These are phyloP conservation scores for Microctonus hyperodae DNA, from an alignment of 2,888 invertebrate species.

Conservation along the genomic window DNA sequence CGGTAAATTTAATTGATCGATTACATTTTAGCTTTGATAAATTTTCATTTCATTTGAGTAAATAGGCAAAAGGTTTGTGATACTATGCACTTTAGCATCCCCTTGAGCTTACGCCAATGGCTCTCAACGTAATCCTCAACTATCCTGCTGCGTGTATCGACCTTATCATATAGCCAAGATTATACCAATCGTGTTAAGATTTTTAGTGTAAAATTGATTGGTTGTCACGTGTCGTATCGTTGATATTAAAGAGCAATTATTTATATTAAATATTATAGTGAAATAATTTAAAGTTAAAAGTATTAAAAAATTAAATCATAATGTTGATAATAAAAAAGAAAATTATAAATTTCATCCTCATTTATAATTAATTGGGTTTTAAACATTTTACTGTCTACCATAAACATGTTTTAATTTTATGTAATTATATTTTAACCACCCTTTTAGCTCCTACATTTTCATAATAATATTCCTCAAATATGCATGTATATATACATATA, in stretches of 20 bases:
- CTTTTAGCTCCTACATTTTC: conserved; percentile 4
- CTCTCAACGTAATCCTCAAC: conserved; percentile 12
- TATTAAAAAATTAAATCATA: not conserved
- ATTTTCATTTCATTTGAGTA: not conserved
- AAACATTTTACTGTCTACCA: not conserved
- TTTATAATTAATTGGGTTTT: not conserved
- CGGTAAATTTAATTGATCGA: not conserved
- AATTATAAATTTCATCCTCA: not conserved
- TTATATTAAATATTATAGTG: too few relatives aligned
- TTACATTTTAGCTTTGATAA: not conserved
- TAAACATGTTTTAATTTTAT: not conserved
- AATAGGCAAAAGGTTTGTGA: not conserved
- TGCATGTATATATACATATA: not conserved
- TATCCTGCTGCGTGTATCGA: conserved; percentile 1
- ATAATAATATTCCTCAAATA: not conserved
- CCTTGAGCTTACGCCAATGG: not conserved
- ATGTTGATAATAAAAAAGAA: not conserved
- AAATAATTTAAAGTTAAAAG: too few relatives aligned
- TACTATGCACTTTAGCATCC: not conserved
- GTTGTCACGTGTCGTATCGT: too few relatives aligned
- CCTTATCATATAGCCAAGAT: conserved; percentile 17
- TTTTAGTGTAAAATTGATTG: conserved; percentile 2
- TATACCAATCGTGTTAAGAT: conserved; percentile 3
- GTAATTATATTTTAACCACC: conserved; percentile 1
- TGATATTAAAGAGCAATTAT: too few relatives aligned